Evolutionary conservation across 2,888 invertebrate genomes (phyloP).

Genomic region (Noctuana brunneofusca): DNA sequence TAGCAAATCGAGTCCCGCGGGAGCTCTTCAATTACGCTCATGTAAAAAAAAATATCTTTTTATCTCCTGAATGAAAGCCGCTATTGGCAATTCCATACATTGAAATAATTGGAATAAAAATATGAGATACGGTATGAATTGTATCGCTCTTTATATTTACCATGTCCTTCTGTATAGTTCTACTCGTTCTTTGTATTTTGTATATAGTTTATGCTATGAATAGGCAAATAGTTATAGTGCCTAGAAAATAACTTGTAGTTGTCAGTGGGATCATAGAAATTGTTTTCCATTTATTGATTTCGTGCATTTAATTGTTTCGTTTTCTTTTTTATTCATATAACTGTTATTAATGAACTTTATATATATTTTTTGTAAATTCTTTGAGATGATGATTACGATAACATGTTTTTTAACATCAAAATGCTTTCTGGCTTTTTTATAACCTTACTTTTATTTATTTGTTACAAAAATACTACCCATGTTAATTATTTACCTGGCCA

Average conservation of each 20-base stretch:
- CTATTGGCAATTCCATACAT: neutral
- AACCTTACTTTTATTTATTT: no score
- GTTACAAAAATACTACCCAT: neutral
- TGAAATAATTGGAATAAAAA: conserved; percentile 27
- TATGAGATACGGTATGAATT: conserved; percentile 20
- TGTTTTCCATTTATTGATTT: no score
- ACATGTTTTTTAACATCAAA: no score
- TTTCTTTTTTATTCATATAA: no score
- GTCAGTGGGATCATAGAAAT: no score
- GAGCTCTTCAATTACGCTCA: conserved; percentile 8
- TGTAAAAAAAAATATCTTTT: conserved; percentile 13
- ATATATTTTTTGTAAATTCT: no score
- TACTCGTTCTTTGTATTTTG: neutral
- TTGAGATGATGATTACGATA: no score
- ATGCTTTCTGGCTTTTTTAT: no score
- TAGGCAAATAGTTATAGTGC: neutral
- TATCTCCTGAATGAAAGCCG: conserved; percentile 16
- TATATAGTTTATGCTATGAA: neutral
- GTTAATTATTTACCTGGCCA: conserved; percentile 56
- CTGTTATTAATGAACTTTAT: no score
- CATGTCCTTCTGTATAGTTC: neutral
- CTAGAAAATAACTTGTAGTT: neutral
- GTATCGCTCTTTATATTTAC: conserved; percentile 4
- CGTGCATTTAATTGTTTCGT: no score
- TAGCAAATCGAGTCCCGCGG: neutral